Percentiles rank a stretch among this genome's conserved stretches.
Conservation (phyloP, 2,113 vertebrate genomes). For the Cyprinodon variegatus region DNA sequence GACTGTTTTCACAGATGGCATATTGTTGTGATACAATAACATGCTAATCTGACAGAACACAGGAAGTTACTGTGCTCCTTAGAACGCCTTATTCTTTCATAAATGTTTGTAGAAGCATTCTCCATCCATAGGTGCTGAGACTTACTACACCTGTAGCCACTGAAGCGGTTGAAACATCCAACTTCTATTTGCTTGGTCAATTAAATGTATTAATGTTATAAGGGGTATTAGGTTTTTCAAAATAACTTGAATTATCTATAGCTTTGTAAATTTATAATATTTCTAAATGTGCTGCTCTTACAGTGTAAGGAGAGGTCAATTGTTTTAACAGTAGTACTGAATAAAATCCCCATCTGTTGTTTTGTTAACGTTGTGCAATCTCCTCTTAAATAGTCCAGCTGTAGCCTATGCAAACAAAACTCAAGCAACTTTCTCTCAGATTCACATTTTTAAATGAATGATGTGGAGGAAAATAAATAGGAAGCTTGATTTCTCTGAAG, state of each 20-base stretch:
- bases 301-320: background rate
- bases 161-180: no score
- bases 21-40: background rate
- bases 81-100: no score
- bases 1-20: background rate
- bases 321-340: background rate
- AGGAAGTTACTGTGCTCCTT: no score
- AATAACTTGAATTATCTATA: background rate
- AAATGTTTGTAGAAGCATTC: no score
- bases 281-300: background rate
- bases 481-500: slow-evolving; percentile 12
- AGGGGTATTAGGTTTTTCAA: background rate
- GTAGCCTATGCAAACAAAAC: background rate
- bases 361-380: background rate
- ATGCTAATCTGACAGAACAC: background rate
- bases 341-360: background rate
- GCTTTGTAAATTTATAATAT: background rate
- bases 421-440: slow-evolving; percentile 5
- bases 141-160: no score
- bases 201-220: background rate
- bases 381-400: background rate
- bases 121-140: no score
- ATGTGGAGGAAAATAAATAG: slow-evolving; percentile 1
- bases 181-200: background rate
- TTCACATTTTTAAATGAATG: slow-evolving; percentile 1